Conservation (phyloP, 2,113 vertebrate species). For the Myodes glareolus region DNA sequence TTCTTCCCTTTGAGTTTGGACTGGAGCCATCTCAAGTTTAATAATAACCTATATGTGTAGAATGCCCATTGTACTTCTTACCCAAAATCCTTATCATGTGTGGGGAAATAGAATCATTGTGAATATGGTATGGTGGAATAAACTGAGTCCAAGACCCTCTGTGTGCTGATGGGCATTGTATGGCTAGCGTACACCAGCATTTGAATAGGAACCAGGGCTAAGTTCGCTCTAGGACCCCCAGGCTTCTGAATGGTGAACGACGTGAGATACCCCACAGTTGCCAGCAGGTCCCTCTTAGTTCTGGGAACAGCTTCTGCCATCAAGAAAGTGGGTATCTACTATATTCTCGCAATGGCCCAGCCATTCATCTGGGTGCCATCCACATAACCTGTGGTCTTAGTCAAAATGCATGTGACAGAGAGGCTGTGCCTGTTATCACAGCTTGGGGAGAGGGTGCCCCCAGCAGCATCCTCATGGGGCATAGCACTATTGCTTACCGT, state of each 20-base stretch:
- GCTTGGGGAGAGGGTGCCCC: not conserved
- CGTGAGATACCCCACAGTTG: not conserved
- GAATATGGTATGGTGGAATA: not conserved
- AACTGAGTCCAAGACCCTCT: not conserved
- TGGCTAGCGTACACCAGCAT: not conserved
- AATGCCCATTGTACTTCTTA: not conserved
- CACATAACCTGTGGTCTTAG: rapidly evolving
- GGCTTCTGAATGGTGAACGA: not conserved
- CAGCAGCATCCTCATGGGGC: not conserved
- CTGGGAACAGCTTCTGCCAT: not conserved
- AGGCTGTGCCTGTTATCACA: not conserved
- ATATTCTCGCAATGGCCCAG: not conserved
- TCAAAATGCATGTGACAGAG: not conserved
- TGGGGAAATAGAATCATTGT: not conserved
- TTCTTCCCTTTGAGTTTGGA: conserved; percentile 16
- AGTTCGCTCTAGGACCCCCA: not conserved
- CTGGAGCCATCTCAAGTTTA: not conserved
- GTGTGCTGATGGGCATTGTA: not conserved
- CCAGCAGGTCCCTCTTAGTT: not conserved
- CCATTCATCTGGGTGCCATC: not conserved
- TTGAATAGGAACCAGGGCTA: not conserved
- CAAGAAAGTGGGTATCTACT: not conserved
- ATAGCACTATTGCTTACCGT: not conserved
- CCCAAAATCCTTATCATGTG: not conserved
- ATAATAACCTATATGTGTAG: not conserved